These are phyloP conservation scores for Drosophila aff. DNA, from an alignment of 1,140 invertebrate genomes.

Conservation along the genomic window DNA sequence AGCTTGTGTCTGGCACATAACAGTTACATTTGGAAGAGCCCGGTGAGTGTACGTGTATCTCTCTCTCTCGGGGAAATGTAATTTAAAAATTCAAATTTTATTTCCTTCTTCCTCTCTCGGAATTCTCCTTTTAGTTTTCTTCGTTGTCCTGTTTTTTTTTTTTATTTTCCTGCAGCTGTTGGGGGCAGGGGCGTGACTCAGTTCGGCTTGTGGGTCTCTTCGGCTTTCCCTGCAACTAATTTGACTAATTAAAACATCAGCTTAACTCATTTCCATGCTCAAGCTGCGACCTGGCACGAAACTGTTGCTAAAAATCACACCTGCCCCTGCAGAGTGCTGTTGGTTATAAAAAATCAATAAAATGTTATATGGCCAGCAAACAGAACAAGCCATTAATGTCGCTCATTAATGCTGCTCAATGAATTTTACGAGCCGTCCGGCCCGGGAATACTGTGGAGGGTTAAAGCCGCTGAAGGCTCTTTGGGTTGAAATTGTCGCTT, in stretches of 20 bases:
- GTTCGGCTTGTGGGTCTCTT: conserved; percentile 14
- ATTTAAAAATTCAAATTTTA: conserved; percentile 83
- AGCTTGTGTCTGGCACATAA: conserved; percentile 61
- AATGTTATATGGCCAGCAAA: conserved; percentile 67
- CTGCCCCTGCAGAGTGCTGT: conserved; percentile 55
- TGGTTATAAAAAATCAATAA: conserved; percentile 74
- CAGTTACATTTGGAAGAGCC: conserved; percentile 67
- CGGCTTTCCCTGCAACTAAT: conserved; percentile 60
- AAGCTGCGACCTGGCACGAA: conserved; percentile 61
- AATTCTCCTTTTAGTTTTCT: neutral
- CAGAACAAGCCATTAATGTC: conserved; percentile 80
- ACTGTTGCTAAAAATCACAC: conserved; percentile 83
- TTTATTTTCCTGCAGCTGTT: conserved; percentile 24
- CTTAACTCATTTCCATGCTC: conserved; percentile 68
- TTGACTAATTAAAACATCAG: conserved; percentile 82
- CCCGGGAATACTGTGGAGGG: conserved; percentile 9
- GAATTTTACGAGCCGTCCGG: conserved; percentile 71
- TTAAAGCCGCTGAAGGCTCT: conserved; percentile 14
- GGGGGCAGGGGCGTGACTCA: conserved; percentile 49
- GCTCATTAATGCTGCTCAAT: conserved; percentile 83
- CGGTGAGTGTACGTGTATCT: conserved; percentile 12
- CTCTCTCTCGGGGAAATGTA: conserved; percentile 68
- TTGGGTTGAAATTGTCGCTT: conserved; percentile 48
- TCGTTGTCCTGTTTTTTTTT: conserved; percentile 8
- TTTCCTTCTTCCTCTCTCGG: conserved; percentile 15